Conservation (phyloP, 2,797 vertebrate genomes). For the Scleropages formosus region DNA sequence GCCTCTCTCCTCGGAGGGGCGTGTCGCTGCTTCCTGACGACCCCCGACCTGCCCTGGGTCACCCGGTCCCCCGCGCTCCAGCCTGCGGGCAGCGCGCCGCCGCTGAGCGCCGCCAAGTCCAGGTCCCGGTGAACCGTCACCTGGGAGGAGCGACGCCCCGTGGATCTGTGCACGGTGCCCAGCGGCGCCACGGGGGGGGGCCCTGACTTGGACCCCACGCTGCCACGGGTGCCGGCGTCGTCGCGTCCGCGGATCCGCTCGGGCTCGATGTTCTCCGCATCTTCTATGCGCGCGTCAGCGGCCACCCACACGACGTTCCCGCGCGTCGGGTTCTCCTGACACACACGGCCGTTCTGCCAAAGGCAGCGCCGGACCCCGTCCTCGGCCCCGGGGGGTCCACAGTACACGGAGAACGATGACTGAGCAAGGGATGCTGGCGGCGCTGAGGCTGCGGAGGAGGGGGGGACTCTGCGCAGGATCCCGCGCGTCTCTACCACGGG, state of each 20-base stretch:
- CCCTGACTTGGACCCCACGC: slow-evolving; percentile 25
- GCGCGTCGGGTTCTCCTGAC: background rate
- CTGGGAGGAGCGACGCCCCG: slow-evolving; percentile 38
- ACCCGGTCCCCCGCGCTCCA: slow-evolving; percentile 48
- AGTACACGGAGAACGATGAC: slow-evolving; percentile 30
- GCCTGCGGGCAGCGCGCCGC: background rate
- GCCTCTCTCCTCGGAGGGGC: slow-evolving; percentile 77
- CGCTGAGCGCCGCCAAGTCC: slow-evolving; percentile 1
- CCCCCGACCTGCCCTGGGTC: slow-evolving; percentile 67
- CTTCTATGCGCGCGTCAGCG: slow-evolving; percentile 14
- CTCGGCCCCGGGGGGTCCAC: slow-evolving; percentile 11
- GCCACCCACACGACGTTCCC: background rate
- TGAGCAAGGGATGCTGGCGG: slow-evolving; percentile 33
- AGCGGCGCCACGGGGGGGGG: slow-evolving; percentile 34
- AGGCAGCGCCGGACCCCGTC: slow-evolving; percentile 23
- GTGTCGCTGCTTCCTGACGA: slow-evolving; percentile 67
- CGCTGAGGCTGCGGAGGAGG: slow-evolving; percentile 39
- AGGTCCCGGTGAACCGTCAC: slow-evolving; percentile 33
- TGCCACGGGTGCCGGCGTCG: slow-evolving; percentile 42
- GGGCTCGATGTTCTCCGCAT: too few species aligned
- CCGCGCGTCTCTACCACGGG: too few species aligned
- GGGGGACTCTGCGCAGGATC: too few species aligned
- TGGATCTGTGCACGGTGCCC: slow-evolving; percentile 36
- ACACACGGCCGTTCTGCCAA: slow-evolving; percentile 33
- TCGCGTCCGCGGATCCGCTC: slow-evolving; percentile 30